Evolutionary conservation across 1,140 invertebrate species (phyloP).

Genomic region (Camponotus pennsylvanicus): DNA sequence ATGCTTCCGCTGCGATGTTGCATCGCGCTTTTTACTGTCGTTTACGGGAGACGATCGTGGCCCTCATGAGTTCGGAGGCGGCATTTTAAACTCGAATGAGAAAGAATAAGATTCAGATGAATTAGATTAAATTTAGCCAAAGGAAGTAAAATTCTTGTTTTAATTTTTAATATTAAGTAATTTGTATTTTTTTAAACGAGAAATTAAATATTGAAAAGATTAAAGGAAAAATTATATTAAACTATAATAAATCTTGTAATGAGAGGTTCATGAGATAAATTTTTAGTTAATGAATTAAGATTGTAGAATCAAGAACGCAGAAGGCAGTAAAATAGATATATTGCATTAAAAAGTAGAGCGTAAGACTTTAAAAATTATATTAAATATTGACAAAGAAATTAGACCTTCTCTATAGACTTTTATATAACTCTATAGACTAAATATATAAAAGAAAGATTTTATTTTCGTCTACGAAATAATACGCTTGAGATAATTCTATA

Average conservation of each 20-base stretch:
- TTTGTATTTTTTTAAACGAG: no score
- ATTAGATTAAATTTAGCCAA: not conserved
- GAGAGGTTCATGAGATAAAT: no score
- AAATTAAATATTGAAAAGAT: not conserved
- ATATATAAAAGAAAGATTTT: not conserved
- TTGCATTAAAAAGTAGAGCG: no score
- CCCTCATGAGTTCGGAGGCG: not conserved
- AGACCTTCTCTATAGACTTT: not conserved
- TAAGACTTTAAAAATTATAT: no score
- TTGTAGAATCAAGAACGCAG: no score
- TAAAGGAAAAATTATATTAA: not conserved
- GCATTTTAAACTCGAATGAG: not conserved
- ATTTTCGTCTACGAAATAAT: not conserved
- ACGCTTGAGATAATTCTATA: not conserved
- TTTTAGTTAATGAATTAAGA: no score
- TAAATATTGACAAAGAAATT: not conserved
- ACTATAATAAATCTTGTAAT: no score
- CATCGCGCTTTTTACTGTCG: slow-evolving; percentile 2
- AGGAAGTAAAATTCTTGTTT: not conserved
- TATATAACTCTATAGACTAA: not conserved
- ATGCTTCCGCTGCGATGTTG: not conserved
- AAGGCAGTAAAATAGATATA: no score
- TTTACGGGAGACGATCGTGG: not conserved
- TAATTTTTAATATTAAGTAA: not conserved
- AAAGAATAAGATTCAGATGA: not conserved